These are phyloP conservation scores for Antechinus stuartii DNA, from an alignment of 2,113 vertebrate genomes.

Conservation along the genomic window DNA sequence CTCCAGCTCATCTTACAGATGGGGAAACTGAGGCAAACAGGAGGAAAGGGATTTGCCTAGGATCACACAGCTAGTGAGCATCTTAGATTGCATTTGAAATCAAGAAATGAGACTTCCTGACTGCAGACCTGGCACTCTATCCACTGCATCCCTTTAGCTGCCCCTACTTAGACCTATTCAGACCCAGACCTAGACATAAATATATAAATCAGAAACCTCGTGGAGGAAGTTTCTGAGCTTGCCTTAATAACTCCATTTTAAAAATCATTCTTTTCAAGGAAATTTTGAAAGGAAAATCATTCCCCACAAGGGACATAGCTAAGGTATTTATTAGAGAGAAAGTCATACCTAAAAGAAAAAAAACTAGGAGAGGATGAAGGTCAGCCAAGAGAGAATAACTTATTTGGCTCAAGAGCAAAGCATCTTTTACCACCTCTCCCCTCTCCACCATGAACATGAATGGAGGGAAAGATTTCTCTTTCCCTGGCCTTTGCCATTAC, in stretches of 20 bases:
- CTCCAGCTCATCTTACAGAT: too few species aligned
- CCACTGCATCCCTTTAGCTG: not conserved
- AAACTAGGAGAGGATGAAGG: not conserved
- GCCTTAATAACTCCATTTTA: not conserved
- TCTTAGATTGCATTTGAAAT: too few species aligned
- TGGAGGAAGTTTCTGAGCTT: not conserved
- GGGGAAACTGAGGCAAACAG: too few species aligned
- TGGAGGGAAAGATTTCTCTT: not conserved
- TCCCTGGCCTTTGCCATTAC: not conserved
- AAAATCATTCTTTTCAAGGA: not conserved
- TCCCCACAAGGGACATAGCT: not conserved
- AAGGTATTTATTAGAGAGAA: not conserved
- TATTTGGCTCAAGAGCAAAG: not conserved
- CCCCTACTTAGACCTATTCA: not conserved
- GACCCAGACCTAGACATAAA: not conserved
- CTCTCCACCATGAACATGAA: not conserved
- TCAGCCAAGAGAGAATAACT: not conserved
- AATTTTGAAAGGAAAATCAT: not conserved
- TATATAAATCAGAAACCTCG: not conserved
- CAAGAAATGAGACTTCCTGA: too few species aligned
- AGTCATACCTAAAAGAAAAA: not conserved
- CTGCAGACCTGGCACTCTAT: not conserved
- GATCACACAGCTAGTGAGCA: too few species aligned
- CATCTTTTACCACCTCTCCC: not conserved
- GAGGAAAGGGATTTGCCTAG: too few species aligned